Evolutionary conservation across 2,888 invertebrate species (phyloP).

Genomic region (Thysanoteuthis rhombus): DNA sequence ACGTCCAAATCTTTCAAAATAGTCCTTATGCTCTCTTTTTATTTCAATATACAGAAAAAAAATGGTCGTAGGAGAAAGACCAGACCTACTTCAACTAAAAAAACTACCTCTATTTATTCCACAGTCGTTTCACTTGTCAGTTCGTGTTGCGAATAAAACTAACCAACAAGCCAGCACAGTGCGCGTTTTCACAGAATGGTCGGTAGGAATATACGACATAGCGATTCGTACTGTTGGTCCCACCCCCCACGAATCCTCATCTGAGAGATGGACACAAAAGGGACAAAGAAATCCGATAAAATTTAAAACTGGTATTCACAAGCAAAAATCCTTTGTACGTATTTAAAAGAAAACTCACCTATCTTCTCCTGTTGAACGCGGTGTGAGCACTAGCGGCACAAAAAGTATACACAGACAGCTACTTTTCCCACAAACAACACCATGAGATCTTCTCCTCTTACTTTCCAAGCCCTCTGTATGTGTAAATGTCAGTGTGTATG

Average conservation of each 20-base stretch:
- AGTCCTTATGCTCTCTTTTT: no score
- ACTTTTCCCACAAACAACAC: neutral
- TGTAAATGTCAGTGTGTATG: neutral
- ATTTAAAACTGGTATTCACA: neutral
- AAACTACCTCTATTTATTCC: neutral
- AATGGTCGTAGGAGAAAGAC: no score
- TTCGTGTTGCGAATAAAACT: neutral
- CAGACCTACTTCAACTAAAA: neutral
- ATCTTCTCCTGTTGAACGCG: slow-evolving; percentile 12
- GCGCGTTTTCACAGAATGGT: neutral
- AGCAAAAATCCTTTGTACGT: neutral
- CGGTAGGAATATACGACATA: neutral
- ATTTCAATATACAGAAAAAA: no score
- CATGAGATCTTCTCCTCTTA: neutral
- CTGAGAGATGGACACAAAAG: neutral
- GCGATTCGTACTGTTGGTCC: neutral
- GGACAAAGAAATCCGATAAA: neutral
- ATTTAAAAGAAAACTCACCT: neutral
- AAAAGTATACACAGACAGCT: neutral
- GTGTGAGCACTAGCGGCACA: neutral
- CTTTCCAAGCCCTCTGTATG: neutral
- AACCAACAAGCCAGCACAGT: neutral
- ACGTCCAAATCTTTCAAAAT: no score
- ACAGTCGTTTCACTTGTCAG: neutral
- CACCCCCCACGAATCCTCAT: neutral